Base-by-base conservation (phyloP, 92 coral and sea anemone genomes). In the Palythoa grandis region DNA sequence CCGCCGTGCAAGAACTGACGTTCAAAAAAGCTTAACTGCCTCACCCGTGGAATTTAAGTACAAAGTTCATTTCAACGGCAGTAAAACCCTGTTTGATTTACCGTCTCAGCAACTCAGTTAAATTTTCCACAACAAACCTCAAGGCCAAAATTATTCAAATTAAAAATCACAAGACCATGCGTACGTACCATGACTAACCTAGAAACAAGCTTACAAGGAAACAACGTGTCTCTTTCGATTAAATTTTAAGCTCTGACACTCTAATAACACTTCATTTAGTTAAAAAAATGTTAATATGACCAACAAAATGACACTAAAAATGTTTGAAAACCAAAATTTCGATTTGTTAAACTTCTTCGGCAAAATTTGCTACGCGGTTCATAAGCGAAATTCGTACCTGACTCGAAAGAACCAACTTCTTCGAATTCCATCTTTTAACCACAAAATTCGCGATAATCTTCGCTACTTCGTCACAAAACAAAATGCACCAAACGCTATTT, bases 361-460 rank as follows among this genome's bases (percentile, higher is more conserved):
- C 11, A n/a, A 66, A 38, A 16, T 14, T 72, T 70, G 79, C 82
- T 68, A 66, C 53, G 84, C 76, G 15, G 16, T 40, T 24, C 47
- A 54, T 66, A 43, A 43, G 9, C 50, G 7, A 43, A 43, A 43
- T 56, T 53, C 77, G 39, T 90, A 87, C 92, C 92, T 90, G 92
- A 72, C 68, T 82, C 90, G 85, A 90, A 90, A 72, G 86, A 88
- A 74, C 76, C 85, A 82, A 58, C 88, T 77, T 86, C 90, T 37
- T 63, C 89, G 67, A 90, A 90, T 40, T 90, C 92, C 92, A 90
- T 90, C 56, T 57, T 76, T 61, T 53, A 71, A 52, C 78, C 29
- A 39, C 25, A 22, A 38, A 11, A 5, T 43, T 40, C 71, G 52
- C 58, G 25, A 80, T 25, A 65, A 3, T 22, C 85, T 80, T 80